Evolutionary conservation across 2,113 vertebrate species (phyloP).

Genomic region (Ammodramus savannarum): DNA sequence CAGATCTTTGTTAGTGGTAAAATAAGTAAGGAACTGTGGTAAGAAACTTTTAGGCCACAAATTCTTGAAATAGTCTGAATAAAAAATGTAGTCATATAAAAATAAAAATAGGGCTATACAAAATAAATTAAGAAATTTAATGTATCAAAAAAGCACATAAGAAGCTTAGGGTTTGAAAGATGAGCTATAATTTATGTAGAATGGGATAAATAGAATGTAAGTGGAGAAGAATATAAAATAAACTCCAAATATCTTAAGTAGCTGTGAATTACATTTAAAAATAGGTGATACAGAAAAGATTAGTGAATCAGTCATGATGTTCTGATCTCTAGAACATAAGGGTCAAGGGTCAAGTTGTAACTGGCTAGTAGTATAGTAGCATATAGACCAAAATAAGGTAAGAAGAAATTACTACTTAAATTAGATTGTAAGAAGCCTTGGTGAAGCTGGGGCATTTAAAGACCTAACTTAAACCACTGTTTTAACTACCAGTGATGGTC

Average conservation of each 20-base stretch:
- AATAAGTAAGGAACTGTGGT: not conserved
- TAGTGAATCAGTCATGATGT: not conserved
- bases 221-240: not conserved
- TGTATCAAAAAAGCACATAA: not conserved
- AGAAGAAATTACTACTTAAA: not conserved
- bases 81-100: not conserved
- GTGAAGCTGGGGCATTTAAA: not conserved
- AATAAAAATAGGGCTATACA: not conserved
- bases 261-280: not conserved
- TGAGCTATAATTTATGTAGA: not conserved
- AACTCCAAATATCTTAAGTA: not conserved
- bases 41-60: not conserved
- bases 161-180: not conserved
- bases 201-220: not conserved
- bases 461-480: not conserved
- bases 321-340: not conserved
- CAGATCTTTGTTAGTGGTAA: not conserved
- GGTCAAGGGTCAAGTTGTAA: rapidly evolving
- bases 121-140: not conserved
- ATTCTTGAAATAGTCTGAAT: not conserved
- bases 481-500: not conserved
- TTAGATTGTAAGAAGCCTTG: not conserved
- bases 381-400: not conserved
- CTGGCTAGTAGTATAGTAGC: not conserved
- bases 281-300: not conserved